Base-by-base conservation (phyloP, 1,140 invertebrate genomes). In the Drusus annulatus region DNA sequence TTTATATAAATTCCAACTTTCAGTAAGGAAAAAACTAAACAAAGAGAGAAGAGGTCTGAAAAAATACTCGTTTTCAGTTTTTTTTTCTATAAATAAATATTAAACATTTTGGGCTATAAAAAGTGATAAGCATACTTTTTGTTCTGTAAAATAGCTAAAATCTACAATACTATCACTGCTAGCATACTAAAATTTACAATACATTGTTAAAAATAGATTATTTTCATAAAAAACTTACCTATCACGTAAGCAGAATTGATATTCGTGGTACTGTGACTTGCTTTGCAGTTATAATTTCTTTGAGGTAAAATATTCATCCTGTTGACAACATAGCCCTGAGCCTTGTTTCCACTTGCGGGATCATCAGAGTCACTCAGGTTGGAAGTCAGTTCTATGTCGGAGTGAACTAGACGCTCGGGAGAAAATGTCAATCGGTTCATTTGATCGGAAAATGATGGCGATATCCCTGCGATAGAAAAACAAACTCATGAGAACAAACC, bases 341-440 rank as follows among this genome's bases (percentile, higher is more conserved):
- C 28, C 65, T 77, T 82, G 75, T 87, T 86, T 76, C 84, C 87
- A 81, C 85, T 85, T 69, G 86, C 84, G 23, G 87, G 82, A 68
- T 90, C 89, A 85, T 90, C 89, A 28, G 88, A 89, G 82, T 90
- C 89, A 85, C 89, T 90, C 7, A 89, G 87, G n/a, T 84, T 86
- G 36, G 86, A 86, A 17, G 84, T 84, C 31, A 88, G 76, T 71
- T 90, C 88, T 79, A 86, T 86, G 79, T 88, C 88, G 62, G 86
- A 87, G 74, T 84, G 87, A 21, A 86, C 82, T 60, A 83, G 63
- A 52, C 82, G 76, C 54, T 79, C 79, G 13, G 82, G 77, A 19
- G 82, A 79, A 56, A 81, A 83, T 69, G 58, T 74, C 10, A 79
- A 31, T 5, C 71, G 62, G 62, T 81, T 81, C 62, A 79, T 77